Evolutionary conservation across 2,113 vertebrate species (phyloP).

Genomic region (Cyprinus carpio): DNA sequence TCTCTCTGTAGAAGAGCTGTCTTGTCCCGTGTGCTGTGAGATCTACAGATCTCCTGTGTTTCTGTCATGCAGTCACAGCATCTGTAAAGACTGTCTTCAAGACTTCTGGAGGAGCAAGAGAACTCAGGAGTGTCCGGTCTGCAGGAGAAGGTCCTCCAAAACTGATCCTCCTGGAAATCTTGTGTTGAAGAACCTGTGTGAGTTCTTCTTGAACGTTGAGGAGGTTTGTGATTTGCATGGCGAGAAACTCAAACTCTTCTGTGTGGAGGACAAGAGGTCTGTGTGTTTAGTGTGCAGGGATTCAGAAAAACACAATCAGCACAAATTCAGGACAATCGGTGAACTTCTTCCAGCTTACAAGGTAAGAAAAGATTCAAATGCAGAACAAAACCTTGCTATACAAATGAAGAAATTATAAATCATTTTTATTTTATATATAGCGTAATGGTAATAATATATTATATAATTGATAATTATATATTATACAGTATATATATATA

Average conservation of each 20-base stretch:
- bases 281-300: conserved; percentile 61
- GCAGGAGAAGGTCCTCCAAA: conserved; percentile 46
- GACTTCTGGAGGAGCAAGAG: background rate
- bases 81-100: conserved; percentile 40
- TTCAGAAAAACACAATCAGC: conserved; percentile 29
- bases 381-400: background rate
- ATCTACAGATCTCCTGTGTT: conserved; percentile 27
- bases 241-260: conserved; percentile 38
- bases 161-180: conserved; percentile 45
- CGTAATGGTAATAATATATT: no score
- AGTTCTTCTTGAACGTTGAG: background rate
- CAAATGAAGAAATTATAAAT: background rate
- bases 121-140: conserved; percentile 49
- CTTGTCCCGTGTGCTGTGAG: conserved; percentile 5
- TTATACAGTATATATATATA: no score
- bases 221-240: conserved; percentile 43
- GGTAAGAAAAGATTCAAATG: conserved; percentile 19
- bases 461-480: no score
- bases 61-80: conserved; percentile 34
- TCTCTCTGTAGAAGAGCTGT: background rate
- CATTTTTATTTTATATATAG: no score
- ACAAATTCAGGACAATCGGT: conserved; percentile 40
- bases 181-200: conserved; percentile 56
- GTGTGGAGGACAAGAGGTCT: conserved; percentile 50
- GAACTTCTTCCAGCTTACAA: conserved; percentile 12